Base-by-base conservation (phyloP, 1,140 invertebrate genomes). In the Holotrichia oblita region DNA sequence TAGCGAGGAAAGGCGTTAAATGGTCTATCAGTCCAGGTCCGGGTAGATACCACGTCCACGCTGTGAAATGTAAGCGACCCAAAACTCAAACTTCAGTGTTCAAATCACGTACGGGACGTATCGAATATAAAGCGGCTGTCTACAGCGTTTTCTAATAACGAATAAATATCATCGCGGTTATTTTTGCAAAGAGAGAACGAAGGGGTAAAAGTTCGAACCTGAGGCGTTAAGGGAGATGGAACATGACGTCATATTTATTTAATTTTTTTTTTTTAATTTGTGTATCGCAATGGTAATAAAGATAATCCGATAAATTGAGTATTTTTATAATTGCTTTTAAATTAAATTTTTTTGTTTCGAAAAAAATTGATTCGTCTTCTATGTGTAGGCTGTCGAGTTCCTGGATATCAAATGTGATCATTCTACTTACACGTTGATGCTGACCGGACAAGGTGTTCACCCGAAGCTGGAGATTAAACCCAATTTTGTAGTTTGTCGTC, bases 21-120 rank as follows among this genome's bases (percentile, higher is more conserved):
- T 84, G 83, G 83, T 75, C 59, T 40, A 83, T 85, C 55, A 79
- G 77, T 41, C 84, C 84, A 22, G 84, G 84, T 9, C 81, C 82
- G 24, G 84, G 84, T 20, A 76, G 84, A 41, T 85, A 85, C 80
- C 80, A 79, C 22, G 77, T 82, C 4, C 84, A 81, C 72, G 20
- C 73, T 3, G 73, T 79, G 6, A 77, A 27, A 40, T 84, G 83
- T 44, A 79, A 80, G 44, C 81, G 82, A 59, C 17, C 48, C 8
- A 82, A 81, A 40, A 6, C 22, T 10, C 76, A 79, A 77, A 80
- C 82, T 27, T 85, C 83, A 82, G 80, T 84, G 8, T 85, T 85
- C 74, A 24, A 82, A 40, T 83, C 81, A 8, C 82, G 79, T 64
- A 48, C 44, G 3, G 77, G 80, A 9, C 48, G 84, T 34, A 48